Base-by-base conservation (phyloP, 2,797 vertebrate species). In the Babyrousa celebensis region DNA sequence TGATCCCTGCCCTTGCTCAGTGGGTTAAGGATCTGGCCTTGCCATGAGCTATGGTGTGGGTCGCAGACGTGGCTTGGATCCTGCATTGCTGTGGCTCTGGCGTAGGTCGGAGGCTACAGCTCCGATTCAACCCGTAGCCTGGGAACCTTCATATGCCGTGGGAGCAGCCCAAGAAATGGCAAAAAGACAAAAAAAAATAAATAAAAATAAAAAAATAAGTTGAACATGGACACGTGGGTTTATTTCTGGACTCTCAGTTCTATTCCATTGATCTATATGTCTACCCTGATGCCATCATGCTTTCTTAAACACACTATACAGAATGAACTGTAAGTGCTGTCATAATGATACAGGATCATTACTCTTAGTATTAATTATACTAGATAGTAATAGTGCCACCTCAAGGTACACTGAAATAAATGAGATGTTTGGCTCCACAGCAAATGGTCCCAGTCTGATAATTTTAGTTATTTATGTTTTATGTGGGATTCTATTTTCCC, bases 381-480 rank as follows among this genome's bases (percentile, higher is more conserved):
- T 62, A 10, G 72, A 16, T n/a, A 71, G 6, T 62, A 82, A 92
- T 14, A 83, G 70, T 40, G 60, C 18, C 36, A 71, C 43, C 14
- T 87, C 54, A 84, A 4, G 29, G 2, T 54, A 65, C 15, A 16
- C 18, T 36, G 36, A 82, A 88, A 78, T 29, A 95, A 95, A 83
- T 5, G 6, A 9, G 65, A 82, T 74, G 36, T 80, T 86, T 70
- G 71, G 60, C n/a, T 80, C 17, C 25, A 43, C 0, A 68, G 15
- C 10, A 88, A 85, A 62, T 7, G 18, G 77, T 27, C 56, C 40
- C 79, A 88, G 52, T 32, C 17, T 71, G 80, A 58, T n/a, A 60
- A 80, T 91, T 90, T 87, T 36, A 80, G 43, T 80, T 25, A 60
- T 52, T 70, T 85, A 15, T 58, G 10, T 74, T 85, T 92, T 88